phyloP scores from a whole-genome alignment of 1,140 invertebrate species.

The Heliconius congener region DNA sequence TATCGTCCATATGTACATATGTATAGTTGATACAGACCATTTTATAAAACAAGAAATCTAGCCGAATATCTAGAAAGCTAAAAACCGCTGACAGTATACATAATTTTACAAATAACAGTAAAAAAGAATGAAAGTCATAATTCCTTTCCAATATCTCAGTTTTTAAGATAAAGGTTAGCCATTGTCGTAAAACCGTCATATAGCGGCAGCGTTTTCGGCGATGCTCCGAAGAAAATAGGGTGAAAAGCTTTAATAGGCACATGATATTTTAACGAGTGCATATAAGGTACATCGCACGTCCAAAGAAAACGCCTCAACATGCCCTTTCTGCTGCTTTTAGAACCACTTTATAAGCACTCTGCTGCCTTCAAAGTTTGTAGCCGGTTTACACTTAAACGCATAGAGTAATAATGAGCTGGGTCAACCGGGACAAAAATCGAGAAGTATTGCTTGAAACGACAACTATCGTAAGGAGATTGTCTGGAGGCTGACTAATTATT shows the following conservation, averaged over 20 bases:
- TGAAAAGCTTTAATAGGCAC: conserved; percentile 38
- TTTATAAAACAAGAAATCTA: background rate
- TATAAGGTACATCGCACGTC: conserved; percentile 40
- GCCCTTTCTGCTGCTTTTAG: conserved; percentile 33
- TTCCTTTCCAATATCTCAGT: background rate
- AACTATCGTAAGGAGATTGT: too few species aligned
- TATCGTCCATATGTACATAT: too few species aligned
- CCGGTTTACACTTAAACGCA: conserved; percentile 27
- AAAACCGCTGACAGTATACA: conserved; percentile 16
- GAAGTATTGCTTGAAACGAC: background rate
- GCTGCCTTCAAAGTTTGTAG: conserved; percentile 24
- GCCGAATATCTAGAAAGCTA: background rate
- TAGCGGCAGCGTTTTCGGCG: conserved; percentile 26
- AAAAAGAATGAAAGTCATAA: background rate
- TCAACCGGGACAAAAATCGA: background rate
- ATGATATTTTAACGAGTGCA: conserved; percentile 44
- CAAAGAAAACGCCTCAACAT: conserved; percentile 36
- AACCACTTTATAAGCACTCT: conserved; percentile 43
- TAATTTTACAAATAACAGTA: conserved; percentile 8
- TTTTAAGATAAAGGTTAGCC: conserved; percentile 13
- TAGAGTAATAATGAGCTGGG: background rate
- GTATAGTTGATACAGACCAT: too few species aligned
- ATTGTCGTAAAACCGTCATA: conserved; percentile 17
- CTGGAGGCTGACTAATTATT: background rate
- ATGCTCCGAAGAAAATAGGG: conserved; percentile 29